These are phyloP conservation scores for Peromyscus maniculatus DNA, from an alignment of 2,113 vertebrate species.

Conservation along the genomic window DNA sequence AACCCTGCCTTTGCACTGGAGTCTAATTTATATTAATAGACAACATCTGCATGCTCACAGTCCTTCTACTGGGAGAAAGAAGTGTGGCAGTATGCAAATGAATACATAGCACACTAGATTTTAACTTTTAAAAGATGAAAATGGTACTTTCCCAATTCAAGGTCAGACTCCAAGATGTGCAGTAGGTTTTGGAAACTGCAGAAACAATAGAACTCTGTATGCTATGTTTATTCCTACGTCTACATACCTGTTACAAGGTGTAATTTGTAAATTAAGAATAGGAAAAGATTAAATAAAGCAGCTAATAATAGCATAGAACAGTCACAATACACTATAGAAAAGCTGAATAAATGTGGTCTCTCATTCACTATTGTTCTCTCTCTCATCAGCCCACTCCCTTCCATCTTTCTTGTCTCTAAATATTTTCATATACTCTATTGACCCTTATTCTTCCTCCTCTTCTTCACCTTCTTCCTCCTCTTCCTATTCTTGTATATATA, in stretches of 20 bases:
- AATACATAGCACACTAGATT: background rate
- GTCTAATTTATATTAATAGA: slow-evolving; percentile 9
- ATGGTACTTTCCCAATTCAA: background rate
- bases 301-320: background rate
- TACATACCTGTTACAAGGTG: background rate
- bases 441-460: background rate
- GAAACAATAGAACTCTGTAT: background rate
- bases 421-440: background rate
- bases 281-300: background rate
- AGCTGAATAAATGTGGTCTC: background rate
- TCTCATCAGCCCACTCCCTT: background rate
- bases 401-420: background rate
- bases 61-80: background rate
- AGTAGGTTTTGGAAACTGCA: background rate
- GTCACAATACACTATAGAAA: background rate
- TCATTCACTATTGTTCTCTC: background rate
- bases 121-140: background rate
- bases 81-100: background rate
- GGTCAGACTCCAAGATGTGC: background rate
- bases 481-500: background rate
- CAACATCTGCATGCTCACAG: background rate
- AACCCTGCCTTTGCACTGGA: background rate
- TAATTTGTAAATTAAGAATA: background rate
- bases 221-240: background rate
- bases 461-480: background rate